Conservation (phyloP, 2,113 vertebrate genomes). For the Phrynosoma blainvillii region DNA sequence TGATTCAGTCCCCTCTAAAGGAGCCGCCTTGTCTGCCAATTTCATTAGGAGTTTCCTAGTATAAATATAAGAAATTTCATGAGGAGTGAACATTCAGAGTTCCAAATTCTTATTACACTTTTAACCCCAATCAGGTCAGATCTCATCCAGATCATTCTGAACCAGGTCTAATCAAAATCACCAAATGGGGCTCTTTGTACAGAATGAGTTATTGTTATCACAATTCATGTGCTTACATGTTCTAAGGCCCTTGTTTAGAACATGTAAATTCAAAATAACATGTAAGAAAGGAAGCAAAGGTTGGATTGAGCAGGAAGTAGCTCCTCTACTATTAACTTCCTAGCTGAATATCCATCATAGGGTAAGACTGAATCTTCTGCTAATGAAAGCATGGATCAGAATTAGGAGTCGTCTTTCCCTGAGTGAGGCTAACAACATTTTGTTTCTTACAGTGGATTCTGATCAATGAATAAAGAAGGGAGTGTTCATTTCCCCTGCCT, state of each 20-base stretch:
- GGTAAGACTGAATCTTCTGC: constrained; percentile 31
- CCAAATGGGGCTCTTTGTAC: no score
- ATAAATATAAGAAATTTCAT: no score
- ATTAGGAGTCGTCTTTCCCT: constrained; percentile 36
- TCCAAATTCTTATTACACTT: no score
- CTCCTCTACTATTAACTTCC: neutral
- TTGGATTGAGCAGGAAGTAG: neutral
- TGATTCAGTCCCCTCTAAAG: no score
- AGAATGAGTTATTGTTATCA: no score
- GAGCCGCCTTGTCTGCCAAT: no score
- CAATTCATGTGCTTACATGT: neutral
- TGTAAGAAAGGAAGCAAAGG: constrained; percentile 35
- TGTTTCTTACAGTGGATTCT: constrained; percentile 24
- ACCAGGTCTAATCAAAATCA: no score
- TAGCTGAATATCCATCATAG: neutral
- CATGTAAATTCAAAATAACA: neutral
- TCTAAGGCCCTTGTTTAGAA: neutral
- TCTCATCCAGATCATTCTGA: no score
- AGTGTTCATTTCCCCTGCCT: neutral
- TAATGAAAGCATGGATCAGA: constrained; percentile 44
- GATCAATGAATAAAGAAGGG: constrained; percentile 23
- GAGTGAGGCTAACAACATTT: constrained; percentile 29
- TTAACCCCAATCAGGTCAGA: no score
- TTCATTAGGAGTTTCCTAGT: no score
- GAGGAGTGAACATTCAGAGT: no score